Percentiles rank a stretch among this genome's conserved stretches.
phyloP scores from a whole-genome alignment of 2,888 invertebrate genomes.

The Cephus rjabovi region DNA sequence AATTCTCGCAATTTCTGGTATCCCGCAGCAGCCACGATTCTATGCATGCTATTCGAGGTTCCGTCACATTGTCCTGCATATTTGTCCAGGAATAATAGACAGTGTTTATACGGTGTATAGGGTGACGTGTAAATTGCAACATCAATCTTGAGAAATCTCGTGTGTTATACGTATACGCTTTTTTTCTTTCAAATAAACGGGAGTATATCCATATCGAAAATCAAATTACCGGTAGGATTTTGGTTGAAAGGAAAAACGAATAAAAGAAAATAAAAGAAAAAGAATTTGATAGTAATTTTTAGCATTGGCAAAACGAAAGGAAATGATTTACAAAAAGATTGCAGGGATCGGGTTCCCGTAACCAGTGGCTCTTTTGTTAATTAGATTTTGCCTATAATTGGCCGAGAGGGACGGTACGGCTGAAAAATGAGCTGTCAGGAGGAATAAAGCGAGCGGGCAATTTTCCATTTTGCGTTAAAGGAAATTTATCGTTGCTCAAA shows the following conservation, averaged over 20 bases:
- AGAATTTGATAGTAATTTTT: no score
- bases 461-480: slow-evolving; percentile 4
- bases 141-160: no score
- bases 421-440: not conserved
- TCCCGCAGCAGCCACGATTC: slow-evolving; percentile 32
- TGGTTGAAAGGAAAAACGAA: no score
- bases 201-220: no score
- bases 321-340: no score
- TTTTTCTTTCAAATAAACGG: no score
- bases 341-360: not conserved
- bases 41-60: slow-evolving; percentile 28
- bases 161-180: no score
- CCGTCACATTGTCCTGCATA: slow-evolving; percentile 39
- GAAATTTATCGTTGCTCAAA: slow-evolving; percentile 6
- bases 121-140: no score
- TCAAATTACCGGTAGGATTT: no score
- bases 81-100: slow-evolving; percentile 32
- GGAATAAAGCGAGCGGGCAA: not conserved
- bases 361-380: slow-evolving; percentile 2
- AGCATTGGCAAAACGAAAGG: no score
- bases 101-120: no score
- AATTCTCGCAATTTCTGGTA: slow-evolving; percentile 44
- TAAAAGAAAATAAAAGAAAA: no score
- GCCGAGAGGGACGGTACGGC: not conserved
- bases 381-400: slow-evolving; percentile 5